These are phyloP conservation scores for Dynastes grantii DNA, from an alignment of 2,888 invertebrate genomes.

Conservation along the genomic window DNA sequence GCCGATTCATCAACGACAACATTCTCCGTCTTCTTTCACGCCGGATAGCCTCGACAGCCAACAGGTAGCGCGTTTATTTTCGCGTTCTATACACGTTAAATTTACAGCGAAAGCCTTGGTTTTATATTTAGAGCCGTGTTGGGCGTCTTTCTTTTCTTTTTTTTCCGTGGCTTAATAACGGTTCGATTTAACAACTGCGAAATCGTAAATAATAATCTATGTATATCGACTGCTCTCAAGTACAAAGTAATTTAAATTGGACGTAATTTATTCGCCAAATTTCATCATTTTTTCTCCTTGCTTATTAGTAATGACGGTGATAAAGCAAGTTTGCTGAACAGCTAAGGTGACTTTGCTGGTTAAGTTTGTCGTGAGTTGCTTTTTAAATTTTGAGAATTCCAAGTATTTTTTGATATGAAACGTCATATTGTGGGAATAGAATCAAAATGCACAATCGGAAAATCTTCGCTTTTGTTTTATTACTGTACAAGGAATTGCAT, in stretches of 20 bases:
- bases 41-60: constrained; percentile 67
- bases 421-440: too few relatives aligned
- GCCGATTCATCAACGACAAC: constrained; percentile 60
- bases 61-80: constrained; percentile 57
- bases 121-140: constrained; percentile 48
- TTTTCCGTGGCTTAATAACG: constrained; percentile 31
- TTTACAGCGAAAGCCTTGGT: constrained; percentile 49
- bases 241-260: constrained; percentile 9
- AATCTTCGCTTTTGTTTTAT: too few relatives aligned
- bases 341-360: constrained; percentile 31
- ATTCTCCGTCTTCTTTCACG: constrained; percentile 63
- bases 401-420: too few relatives aligned
- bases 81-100: constrained; percentile 43
- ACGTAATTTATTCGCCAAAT: constrained; percentile 33
- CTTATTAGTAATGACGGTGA: constrained; percentile 11
- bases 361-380: constrained; percentile 9
- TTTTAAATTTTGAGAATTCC: neutral
- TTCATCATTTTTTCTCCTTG: neutral
- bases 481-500: too few relatives aligned
- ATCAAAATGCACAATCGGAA: too few relatives aligned
- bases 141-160: constrained; percentile 39
- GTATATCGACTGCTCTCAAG: constrained; percentile 10
- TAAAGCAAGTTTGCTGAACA: constrained; percentile 28
- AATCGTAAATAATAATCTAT: constrained; percentile 27
- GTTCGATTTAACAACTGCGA: constrained; percentile 35